Evolutionary conservation across 2,797 vertebrate genomes (phyloP).

Genomic region (Phoeniculus purpureus): DNA sequence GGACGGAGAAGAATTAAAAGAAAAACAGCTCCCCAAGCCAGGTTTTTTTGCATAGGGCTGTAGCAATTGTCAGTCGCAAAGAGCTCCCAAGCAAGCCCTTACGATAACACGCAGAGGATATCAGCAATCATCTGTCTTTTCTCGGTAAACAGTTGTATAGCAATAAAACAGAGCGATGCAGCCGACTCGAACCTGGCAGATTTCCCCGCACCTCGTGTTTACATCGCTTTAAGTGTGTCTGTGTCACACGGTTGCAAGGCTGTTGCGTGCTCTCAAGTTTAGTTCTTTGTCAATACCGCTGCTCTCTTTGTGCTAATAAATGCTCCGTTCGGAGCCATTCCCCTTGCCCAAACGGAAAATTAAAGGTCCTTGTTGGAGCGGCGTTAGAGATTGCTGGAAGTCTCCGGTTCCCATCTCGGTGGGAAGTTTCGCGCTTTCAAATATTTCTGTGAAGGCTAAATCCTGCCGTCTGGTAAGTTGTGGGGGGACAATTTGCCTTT

Average conservation of each 20-base stretch:
- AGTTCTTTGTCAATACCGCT: constrained; percentile 74
- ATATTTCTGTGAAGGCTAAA: constrained; percentile 69
- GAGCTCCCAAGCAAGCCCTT: constrained; percentile 47
- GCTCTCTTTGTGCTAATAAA: constrained; percentile 62
- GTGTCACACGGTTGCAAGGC: constrained; percentile 60
- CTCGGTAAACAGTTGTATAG: constrained; percentile 47
- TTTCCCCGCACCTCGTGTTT: constrained; percentile 55
- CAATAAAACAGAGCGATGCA: constrained; percentile 42
- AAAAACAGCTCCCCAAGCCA: constrained; percentile 48
- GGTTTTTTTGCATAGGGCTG: constrained; percentile 55
- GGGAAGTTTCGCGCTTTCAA: constrained; percentile 44
- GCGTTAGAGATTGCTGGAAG: constrained; percentile 48
- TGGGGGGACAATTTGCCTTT: neutral
- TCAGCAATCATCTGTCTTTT: constrained; percentile 58
- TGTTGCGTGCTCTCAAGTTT: constrained; percentile 74
- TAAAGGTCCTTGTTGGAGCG: constrained; percentile 57
- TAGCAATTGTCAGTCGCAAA: constrained; percentile 37
- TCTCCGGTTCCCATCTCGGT: constrained; percentile 22
- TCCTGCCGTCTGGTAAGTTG: constrained; percentile 56
- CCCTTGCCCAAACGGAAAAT: constrained; percentile 60
- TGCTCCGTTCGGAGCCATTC: constrained; percentile 49
- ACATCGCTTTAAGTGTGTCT: constrained; percentile 65
- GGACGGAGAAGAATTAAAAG: constrained; percentile 46
- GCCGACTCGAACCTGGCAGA: constrained; percentile 52
- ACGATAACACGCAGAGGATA: constrained; percentile 32